Percentiles rank a stretch among this genome's conserved stretches.
phyloP scores from a whole-genome alignment of 2,113 vertebrate species.

The Xenopus laevis region DNA sequence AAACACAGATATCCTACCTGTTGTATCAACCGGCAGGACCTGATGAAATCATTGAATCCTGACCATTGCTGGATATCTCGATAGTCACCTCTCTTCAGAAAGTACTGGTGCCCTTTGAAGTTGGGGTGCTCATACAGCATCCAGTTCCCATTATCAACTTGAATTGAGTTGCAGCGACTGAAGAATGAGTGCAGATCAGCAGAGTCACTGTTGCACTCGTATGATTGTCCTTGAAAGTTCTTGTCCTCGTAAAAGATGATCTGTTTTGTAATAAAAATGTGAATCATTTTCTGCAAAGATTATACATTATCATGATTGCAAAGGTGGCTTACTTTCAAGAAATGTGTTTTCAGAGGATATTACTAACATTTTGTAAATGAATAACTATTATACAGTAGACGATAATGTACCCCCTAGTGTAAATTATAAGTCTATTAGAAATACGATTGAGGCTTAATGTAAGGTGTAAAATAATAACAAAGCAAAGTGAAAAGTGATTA shows the following conservation, averaged over 20 bases:
- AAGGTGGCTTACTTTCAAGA: no score
- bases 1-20: conserved; percentile 45
- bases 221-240: conserved; percentile 69
- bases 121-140: conserved; percentile 75
- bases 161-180: conserved; percentile 70
- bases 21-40: conserved; percentile 20
- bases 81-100: conserved; percentile 70
- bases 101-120: conserved; percentile 69
- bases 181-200: conserved; percentile 69
- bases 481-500: no score
- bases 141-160: conserved; percentile 71
- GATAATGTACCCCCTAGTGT: no score
- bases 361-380: no score
- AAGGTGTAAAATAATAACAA: no score
- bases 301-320: no score
- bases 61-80: conserved; percentile 19
- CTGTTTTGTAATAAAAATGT: conserved; percentile 22
- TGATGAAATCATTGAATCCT: not conserved
- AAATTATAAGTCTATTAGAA: no score
- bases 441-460: no score
- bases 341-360: no score
- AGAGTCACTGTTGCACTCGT: conserved; percentile 72
- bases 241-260: conserved; percentile 71
- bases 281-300: not conserved
- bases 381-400: no score